Evolutionary conservation across 2,797 vertebrate genomes (phyloP).

Genomic region (Sebastolobus alascanus): DNA sequence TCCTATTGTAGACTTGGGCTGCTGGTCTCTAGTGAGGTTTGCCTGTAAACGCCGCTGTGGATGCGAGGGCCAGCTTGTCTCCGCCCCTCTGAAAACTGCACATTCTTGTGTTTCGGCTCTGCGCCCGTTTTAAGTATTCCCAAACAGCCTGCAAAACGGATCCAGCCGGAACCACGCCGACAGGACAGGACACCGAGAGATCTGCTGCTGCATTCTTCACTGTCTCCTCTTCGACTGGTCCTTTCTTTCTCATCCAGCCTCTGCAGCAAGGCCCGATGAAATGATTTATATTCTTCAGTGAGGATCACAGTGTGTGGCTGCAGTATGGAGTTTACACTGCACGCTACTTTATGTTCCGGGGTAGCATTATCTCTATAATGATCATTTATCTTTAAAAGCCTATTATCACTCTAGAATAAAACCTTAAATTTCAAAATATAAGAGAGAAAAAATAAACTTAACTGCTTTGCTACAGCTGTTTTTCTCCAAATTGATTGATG

Average conservation of each 20-base stretch:
- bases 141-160: slow-evolving; percentile 57
- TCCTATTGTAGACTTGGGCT: slow-evolving; percentile 56
- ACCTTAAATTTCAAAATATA: not conserved
- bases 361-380: not conserved
- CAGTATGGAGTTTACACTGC: not conserved
- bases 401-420: not conserved
- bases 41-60: slow-evolving; percentile 42
- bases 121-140: slow-evolving; percentile 60
- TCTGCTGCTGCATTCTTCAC: not conserved
- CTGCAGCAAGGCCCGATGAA: not conserved
- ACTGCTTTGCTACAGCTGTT: not conserved
- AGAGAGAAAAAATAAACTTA: not conserved
- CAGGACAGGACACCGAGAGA: slow-evolving; percentile 12
- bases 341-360: not conserved
- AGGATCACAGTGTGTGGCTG: not conserved
- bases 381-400: not conserved
- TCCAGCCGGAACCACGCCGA: slow-evolving; percentile 55
- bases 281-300: not conserved
- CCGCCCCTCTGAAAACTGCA: slow-evolving; percentile 81
- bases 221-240: not conserved
- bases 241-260: not conserved
- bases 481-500: not conserved
- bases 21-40: slow-evolving; percentile 28
- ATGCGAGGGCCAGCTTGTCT: slow-evolving; percentile 74
- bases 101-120: slow-evolving; percentile 75